These are phyloP conservation scores for Pachliopta kotzebuea DNA, from an alignment of 2,888 invertebrate species.

Conservation along the genomic window DNA sequence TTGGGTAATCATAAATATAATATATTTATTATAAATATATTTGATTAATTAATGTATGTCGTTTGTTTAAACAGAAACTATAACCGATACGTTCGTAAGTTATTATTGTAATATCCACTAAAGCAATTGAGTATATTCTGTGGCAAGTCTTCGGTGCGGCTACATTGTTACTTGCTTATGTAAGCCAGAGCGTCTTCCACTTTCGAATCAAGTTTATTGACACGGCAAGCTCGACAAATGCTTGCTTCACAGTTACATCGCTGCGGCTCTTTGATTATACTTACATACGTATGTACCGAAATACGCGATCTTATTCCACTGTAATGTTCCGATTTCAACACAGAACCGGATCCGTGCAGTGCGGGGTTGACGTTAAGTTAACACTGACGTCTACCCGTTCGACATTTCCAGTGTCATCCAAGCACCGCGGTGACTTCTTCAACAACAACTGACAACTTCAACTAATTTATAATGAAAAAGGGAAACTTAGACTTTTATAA, in stretches of 20 bases:
- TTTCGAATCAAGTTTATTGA: slow-evolving; percentile 81
- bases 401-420: slow-evolving; percentile 28
- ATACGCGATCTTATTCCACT: slow-evolving; percentile 50
- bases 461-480: not conserved
- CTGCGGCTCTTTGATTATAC: slow-evolving; percentile 66
- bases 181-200: slow-evolving; percentile 79
- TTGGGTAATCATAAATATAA: no score
- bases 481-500: not conserved
- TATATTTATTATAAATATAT: no score
- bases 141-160: slow-evolving; percentile 39
- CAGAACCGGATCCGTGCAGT: slow-evolving; percentile 39
- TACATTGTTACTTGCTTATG: slow-evolving; percentile 78
- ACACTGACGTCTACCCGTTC: slow-evolving; percentile 33
- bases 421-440: not conserved
- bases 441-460: no score
- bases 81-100: not conserved
- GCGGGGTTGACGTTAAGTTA: slow-evolving; percentile 40
- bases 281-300: slow-evolving; percentile 41
- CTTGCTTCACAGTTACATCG: slow-evolving; percentile 73
- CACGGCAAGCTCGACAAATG: slow-evolving; percentile 78
- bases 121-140: slow-evolving; percentile 37
- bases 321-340: slow-evolving; percentile 45
- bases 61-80: no score
- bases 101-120: slow-evolving; percentile 22
- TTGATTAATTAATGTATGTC: no score